Evolutionary conservation across 2,113 vertebrate species (phyloP).

Genomic region (Microcebus griseorufus): DNA sequence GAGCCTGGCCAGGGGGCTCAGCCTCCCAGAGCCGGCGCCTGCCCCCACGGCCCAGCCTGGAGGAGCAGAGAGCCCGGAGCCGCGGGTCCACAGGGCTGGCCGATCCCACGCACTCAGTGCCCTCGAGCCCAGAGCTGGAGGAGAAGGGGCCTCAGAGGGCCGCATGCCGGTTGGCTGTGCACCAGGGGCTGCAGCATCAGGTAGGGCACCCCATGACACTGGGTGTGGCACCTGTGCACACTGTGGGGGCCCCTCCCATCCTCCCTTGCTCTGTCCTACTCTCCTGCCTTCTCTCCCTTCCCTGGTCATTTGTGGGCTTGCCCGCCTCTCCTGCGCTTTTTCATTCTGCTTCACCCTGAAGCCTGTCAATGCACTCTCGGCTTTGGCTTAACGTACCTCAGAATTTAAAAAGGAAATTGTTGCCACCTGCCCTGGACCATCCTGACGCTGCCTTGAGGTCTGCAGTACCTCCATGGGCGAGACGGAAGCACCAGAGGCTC

Average conservation of each 20-base stretch:
- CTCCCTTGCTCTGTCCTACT: rapidly evolving
- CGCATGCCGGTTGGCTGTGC: rapidly evolving
- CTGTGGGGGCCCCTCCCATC: rapidly evolving
- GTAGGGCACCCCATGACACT: rapidly evolving
- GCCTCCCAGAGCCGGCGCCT: background rate
- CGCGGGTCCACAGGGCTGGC: rapidly evolving
- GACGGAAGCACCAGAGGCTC: rapidly evolving
- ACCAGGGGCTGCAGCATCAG: background rate
- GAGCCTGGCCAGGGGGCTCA: background rate
- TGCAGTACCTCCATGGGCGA: rapidly evolving
- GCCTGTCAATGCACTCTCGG: background rate
- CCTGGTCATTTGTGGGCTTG: background rate
- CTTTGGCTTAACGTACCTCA: background rate
- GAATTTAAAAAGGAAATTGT: background rate
- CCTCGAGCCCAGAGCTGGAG: background rate
- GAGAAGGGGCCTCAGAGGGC: no score
- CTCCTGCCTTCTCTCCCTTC: background rate
- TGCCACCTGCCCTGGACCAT: background rate
- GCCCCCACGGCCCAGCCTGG: background rate
- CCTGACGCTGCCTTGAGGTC: background rate
- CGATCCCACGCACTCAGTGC: rapidly evolving
- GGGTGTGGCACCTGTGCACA: background rate
- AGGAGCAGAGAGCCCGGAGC: background rate
- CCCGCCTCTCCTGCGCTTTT: background rate
- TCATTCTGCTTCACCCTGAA: background rate